Conservation (phyloP, 2,113 vertebrate genomes). For the Actenoides lindsayi region DNA sequence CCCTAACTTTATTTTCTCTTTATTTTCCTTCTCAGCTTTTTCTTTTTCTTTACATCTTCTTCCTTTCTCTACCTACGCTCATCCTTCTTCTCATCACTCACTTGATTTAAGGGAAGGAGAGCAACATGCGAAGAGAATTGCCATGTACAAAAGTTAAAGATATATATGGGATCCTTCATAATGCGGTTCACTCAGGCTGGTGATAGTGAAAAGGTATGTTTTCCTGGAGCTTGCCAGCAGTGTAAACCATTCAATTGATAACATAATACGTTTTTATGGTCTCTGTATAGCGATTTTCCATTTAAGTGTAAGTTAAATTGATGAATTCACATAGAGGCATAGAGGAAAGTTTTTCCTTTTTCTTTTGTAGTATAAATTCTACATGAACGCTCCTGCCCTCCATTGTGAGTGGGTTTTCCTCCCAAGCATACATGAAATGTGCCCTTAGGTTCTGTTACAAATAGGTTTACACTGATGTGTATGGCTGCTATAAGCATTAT, state of each 20-base stretch:
- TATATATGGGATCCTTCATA: conserved; percentile 72
- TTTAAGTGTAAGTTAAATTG: conserved; percentile 78
- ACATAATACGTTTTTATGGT: conserved; percentile 76
- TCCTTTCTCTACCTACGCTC: not conserved
- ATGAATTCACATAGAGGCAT: conserved; percentile 72
- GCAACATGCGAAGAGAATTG: conserved; percentile 62
- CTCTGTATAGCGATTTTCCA: conserved; percentile 77
- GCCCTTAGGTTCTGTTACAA: conserved; percentile 67
- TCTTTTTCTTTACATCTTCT: conserved; percentile 27
- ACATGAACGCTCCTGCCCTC: conserved; percentile 60
- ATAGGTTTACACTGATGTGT: conserved; percentile 53
- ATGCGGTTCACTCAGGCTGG: conserved; percentile 69
- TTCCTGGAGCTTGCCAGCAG: conserved; percentile 71
- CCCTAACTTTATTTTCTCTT: conserved; percentile 65
- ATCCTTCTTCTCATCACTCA: conserved; percentile 61
- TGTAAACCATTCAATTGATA: conserved; percentile 75
- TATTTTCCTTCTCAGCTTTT: conserved; percentile 19
- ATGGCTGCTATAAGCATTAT: conserved; percentile 57
- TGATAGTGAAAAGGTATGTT: conserved; percentile 67
- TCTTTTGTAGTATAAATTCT: conserved; percentile 73
- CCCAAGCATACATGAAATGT: conserved; percentile 53
- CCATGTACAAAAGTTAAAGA: conserved; percentile 68
- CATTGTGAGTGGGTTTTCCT: conserved; percentile 66
- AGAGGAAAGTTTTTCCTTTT: conserved; percentile 65
- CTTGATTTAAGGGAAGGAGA: conserved; percentile 68